Evolutionary conservation across 2,888 invertebrate genomes (phyloP), one percentile per base, ranked within the genome.

Genomic region (Trilocha varians): DNA sequence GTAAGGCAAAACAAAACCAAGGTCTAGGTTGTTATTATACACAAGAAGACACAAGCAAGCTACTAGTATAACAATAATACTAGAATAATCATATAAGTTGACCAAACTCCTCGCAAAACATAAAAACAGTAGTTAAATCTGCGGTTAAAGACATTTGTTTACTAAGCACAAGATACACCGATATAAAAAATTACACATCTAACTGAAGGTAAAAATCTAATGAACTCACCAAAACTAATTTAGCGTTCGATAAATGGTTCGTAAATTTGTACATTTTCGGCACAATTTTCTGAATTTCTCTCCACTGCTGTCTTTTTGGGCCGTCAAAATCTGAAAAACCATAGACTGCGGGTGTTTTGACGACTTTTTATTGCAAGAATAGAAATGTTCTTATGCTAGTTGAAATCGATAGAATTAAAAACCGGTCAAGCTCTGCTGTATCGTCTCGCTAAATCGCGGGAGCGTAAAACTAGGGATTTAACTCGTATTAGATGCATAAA

Each of bases 251-350:
- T 69, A 85, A 64, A 68, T 75, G 70, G 52, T 71, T 78, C 48
- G 77, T 71, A 69, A 85, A 77, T 83, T 73, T 80, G 50, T 75
- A 80, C 85, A 85, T 85, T 83, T 84, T 83, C 76, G 75, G 72
- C 71, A 74, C 67, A n/a, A n/a, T n/a, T n/a, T n/a, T n/a, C n/a
- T n/a, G n/a, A n/a, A n/a, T n/a, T n/a, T n/a, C n/a, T n/a, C n/a
- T n/a, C n/a, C n/a, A n/a, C n/a, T n/a, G n/a, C 71, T 63, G 62
- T 69, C 62, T 65, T 67, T 72, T 73, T 59, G 68, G 65, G 65
- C 70, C 75, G 79, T 78, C 82, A 79, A 72, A 76, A 70, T 57
- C 70, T 14, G 76, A 63, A 78, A 70, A 62, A 70, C 67, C 62
- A 59, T 46, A 50, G n/a, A n/a, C n/a, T n/a, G n/a, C n/a, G n/a